phyloP scores from a whole-genome alignment of 2,113 vertebrate genomes.

The Bufo gargarizans region DNA sequence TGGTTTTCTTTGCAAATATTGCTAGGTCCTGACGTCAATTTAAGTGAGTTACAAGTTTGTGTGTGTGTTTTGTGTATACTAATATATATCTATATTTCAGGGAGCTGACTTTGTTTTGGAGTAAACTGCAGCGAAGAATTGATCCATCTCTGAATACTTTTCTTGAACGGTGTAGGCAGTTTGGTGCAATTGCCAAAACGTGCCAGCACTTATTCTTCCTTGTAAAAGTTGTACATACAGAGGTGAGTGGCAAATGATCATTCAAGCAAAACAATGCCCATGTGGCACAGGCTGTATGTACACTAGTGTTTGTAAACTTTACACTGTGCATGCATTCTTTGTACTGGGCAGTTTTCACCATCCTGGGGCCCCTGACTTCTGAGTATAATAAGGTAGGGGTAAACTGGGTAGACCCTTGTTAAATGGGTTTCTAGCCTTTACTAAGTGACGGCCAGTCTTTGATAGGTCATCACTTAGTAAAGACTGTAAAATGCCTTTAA shows the following conservation, averaged over 20 bases:
- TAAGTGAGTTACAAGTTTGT: not conserved
- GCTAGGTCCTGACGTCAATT: too few species aligned
- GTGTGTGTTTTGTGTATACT: not conserved
- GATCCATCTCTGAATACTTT: conserved; percentile 89
- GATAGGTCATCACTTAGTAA: too few species aligned
- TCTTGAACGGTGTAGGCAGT: conserved; percentile 93
- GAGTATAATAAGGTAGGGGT: too few species aligned
- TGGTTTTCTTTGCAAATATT: too few species aligned
- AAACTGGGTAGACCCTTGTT: too few species aligned
- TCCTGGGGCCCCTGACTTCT: too few species aligned
- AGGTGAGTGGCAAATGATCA: conserved; percentile 76
- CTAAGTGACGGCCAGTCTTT: too few species aligned
- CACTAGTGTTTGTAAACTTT: not conserved
- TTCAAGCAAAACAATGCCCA: not conserved
- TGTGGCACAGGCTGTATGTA: not conserved
- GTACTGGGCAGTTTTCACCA: too few species aligned
- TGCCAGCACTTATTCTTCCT: conserved; percentile 92
- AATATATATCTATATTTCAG: conserved; percentile 64
- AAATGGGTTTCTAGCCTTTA: too few species aligned
- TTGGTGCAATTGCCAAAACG: conserved; percentile 94
- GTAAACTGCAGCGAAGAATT: conserved; percentile 92
- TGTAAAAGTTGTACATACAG: conserved; percentile 92
- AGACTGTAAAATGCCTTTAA: too few species aligned
- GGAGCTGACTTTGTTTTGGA: conserved; percentile 95
- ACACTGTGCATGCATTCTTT: too few species aligned